phyloP scores from a whole-genome alignment of 2,888 invertebrate genomes.

The Tyria jacobaeae region DNA sequence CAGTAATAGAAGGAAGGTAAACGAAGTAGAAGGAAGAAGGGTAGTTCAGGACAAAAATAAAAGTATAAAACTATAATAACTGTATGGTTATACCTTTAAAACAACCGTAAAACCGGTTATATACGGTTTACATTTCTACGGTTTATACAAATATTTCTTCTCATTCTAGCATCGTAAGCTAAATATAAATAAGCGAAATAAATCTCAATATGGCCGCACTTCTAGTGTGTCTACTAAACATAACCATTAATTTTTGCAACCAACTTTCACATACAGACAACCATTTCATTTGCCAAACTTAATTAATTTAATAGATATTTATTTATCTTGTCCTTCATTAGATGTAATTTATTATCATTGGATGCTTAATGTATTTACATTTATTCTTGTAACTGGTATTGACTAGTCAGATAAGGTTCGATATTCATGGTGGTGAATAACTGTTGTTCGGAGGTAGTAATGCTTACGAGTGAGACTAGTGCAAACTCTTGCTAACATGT shows the following conservation, averaged over 20 bases:
- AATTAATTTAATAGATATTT: conserved; percentile 65
- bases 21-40: too few species aligned
- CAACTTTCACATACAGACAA: conserved; percentile 63
- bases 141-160: not conserved
- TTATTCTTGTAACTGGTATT: not conserved
- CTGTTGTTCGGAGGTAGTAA: not conserved
- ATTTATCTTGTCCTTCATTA: conserved; percentile 52
- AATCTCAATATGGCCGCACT: conserved; percentile 36
- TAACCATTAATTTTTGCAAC: conserved; percentile 50
- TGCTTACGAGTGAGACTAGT: too few species aligned
- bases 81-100: too few species aligned
- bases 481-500: too few species aligned
- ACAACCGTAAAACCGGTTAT: too few species aligned
- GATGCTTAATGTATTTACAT: conserved; percentile 6
- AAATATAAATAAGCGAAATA: conserved; percentile 28
- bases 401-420: not conserved
- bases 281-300: conserved; percentile 46
- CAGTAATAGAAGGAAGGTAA: too few species aligned
- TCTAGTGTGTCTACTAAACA: conserved; percentile 8
- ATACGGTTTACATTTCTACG: too few species aligned
- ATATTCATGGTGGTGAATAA: not conserved
- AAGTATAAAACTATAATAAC: too few species aligned
- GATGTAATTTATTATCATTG: conserved; percentile 54
- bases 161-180: conserved; percentile 26
- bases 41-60: too few species aligned